phyloP scores from a whole-genome alignment of 2,113 vertebrate genomes.

The Camelus bactrianus region DNA sequence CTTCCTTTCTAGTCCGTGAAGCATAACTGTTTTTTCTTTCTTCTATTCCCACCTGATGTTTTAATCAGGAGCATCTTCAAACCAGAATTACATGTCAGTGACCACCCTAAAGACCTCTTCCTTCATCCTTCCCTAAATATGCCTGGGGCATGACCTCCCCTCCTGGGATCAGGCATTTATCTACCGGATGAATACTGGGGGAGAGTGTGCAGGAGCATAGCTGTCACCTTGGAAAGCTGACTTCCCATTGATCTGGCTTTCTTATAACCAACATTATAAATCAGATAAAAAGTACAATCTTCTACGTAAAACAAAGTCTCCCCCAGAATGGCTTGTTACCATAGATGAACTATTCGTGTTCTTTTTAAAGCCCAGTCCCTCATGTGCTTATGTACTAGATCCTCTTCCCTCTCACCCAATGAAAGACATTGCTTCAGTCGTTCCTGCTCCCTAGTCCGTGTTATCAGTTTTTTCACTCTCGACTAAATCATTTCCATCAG shows the following conservation, averaged over 20 bases:
- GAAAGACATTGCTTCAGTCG: neutral
- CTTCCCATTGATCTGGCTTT: neutral
- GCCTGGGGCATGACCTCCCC: neutral
- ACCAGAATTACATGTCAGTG: neutral
- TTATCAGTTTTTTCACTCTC: neutral
- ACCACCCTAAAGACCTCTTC: neutral
- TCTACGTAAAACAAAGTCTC: neutral
- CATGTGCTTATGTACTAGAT: neutral
- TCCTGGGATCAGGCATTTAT: neutral
- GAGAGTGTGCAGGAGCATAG: neutral
- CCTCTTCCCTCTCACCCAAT: neutral
- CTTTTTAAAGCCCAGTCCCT: neutral
- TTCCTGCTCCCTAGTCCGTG: neutral
- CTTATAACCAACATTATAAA: neutral
- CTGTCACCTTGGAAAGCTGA: neutral
- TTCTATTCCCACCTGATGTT: neutral
- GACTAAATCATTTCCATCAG: neutral
- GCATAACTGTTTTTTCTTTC: constrained; percentile 11
- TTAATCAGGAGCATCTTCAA: neutral
- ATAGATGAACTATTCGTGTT: neutral
- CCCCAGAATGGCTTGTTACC: neutral
- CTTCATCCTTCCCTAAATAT: neutral
- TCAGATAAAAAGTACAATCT: neutral
- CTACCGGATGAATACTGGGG: neutral
- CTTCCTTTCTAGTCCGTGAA: constrained; percentile 27